phyloP scores from a whole-genome alignment of 2,797 vertebrate genomes.

The Eulemur albifrons region DNA sequence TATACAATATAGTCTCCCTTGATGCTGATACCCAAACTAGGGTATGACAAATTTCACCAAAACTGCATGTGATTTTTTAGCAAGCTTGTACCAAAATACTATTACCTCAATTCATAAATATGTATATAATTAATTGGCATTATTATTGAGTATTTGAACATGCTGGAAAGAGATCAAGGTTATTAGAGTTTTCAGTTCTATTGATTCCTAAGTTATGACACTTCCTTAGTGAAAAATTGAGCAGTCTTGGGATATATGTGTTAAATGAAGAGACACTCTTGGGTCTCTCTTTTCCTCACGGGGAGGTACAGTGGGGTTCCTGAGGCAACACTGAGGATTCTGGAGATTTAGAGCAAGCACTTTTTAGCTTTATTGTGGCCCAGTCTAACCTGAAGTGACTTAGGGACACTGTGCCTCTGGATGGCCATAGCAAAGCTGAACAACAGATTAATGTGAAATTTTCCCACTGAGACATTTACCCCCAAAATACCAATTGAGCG shows the following conservation, averaged over 20 bases:
- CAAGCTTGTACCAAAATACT: not conserved
- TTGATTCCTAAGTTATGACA: not conserved
- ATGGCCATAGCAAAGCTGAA: not conserved
- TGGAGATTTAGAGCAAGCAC: not conserved
- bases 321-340: not conserved
- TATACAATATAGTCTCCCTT: not conserved
- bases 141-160: not conserved
- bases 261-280: not conserved
- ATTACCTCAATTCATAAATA: not conserved
- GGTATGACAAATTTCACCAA: not conserved
- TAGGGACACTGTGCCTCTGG: not conserved
- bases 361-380: not conserved
- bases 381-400: not conserved
- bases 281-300: not conserved
- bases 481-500: not conserved
- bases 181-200: not conserved
- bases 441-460: not conserved
- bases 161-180: not conserved
- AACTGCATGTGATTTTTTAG: not conserved
- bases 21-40: not conserved
- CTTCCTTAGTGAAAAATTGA: not conserved
- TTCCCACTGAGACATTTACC: not conserved
- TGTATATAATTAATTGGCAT: not conserved
- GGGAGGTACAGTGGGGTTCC: fast-evolving
- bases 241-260: not conserved